Evolutionary conservation across 2,113 vertebrate species (phyloP).

Genomic region (Promerops cafer): DNA sequence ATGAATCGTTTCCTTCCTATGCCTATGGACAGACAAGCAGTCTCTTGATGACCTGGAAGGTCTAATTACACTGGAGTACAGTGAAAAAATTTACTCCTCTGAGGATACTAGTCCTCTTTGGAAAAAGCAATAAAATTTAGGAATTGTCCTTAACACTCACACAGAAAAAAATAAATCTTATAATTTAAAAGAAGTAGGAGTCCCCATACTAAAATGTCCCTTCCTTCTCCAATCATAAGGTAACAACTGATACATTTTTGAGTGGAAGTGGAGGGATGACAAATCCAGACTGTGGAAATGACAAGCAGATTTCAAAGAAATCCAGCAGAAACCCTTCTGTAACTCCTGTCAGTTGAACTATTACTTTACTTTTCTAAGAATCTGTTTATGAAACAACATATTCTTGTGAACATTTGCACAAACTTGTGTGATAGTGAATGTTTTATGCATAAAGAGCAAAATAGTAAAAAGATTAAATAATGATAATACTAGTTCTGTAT

Average conservation of each 20-base stretch:
- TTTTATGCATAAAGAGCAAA: not conserved
- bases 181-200: not conserved
- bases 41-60: not conserved
- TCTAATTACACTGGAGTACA: not conserved
- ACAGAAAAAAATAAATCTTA: not conserved
- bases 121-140: not conserved
- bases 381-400: not conserved
- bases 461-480: not conserved
- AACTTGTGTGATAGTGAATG: not conserved
- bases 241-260: not conserved
- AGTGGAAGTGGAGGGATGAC: not conserved
- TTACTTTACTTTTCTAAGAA: not conserved
- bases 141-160: not conserved
- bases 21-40: not conserved
- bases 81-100: not conserved
- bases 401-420: not conserved
- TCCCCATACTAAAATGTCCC: not conserved
- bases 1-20: not conserved
- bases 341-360: not conserved
- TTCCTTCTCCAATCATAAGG: not conserved
- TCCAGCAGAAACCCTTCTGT: not conserved
- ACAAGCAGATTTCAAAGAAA: not conserved
- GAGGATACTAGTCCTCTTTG: not conserved
- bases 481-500: not conserved
- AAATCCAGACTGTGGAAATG: not conserved